A percentile compares a stretch with the other conserved stretches of the same genome.
phyloP scores from a whole-genome alignment of 1,140 invertebrate species.

The Mactra quadrangularis region DNA sequence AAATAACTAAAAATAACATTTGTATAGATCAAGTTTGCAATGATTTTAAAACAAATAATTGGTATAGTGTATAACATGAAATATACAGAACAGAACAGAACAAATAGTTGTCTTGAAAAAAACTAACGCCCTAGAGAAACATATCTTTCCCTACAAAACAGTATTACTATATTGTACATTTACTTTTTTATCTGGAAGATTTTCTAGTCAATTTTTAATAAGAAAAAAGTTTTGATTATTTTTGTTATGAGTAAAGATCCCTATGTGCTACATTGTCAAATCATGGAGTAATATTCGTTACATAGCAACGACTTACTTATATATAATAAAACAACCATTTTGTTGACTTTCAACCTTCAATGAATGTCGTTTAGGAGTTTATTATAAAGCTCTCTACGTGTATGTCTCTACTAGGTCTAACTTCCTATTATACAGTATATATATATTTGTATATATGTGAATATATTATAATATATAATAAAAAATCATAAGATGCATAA shows the following conservation, averaged over 20 bases:
- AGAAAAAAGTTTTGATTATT: neutral
- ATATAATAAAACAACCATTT: constrained; percentile 2
- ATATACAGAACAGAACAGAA: neutral
- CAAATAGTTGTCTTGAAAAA: neutral
- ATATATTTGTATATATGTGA: constrained; percentile 9
- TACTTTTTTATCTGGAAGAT: neutral
- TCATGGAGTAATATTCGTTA: neutral
- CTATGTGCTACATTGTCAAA: constrained; percentile 59
- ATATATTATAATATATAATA: constrained; percentile 8
- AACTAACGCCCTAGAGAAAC: neutral
- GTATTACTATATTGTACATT: neutral
- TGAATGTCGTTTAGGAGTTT: constrained; percentile 26
- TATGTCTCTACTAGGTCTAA: constrained; percentile 5
- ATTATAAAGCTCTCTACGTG: constrained; percentile 7
- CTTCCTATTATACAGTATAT: constrained; percentile 21
- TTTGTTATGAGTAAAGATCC: neutral
- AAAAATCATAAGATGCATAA: constrained; percentile 11
- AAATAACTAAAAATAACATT: constrained; percentile 19
- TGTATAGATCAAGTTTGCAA: constrained; percentile 5
- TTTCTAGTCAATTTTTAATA: neutral
- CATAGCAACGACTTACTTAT: constrained; percentile 26
- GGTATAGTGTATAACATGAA: neutral
- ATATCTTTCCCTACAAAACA: neutral
- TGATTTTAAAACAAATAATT: neutral
- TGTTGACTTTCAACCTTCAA: constrained; percentile 24